Conservation (phyloP, 2,797 vertebrate genomes). For the Kryptopterus vitreolus region DNA sequence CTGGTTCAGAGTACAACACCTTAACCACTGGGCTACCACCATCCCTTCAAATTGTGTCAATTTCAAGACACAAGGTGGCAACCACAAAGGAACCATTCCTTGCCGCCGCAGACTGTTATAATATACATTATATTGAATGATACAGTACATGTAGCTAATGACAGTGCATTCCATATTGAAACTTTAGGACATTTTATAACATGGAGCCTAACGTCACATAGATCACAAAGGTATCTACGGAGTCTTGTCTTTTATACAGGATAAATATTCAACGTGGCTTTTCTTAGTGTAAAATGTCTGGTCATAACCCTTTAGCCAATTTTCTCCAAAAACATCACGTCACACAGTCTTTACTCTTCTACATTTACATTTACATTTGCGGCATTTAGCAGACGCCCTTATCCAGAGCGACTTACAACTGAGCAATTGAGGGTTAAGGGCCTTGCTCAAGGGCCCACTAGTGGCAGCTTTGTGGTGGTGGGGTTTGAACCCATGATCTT, state of each 20-base stretch:
- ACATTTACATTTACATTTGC: too few species aligned
- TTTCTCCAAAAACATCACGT: neutral
- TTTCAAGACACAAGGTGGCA: too few species aligned
- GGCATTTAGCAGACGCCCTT: too few species aligned
- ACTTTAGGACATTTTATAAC: neutral
- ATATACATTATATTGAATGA: neutral
- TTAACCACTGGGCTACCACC: too few species aligned
- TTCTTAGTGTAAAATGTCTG: neutral
- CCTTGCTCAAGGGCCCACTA: too few species aligned
- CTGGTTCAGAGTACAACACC: too few species aligned
- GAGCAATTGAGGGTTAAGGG: too few species aligned
- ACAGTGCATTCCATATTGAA: neutral
- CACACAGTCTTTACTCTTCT: neutral
- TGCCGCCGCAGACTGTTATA: neutral
- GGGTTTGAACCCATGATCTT: too few species aligned
- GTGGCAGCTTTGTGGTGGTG: too few species aligned
- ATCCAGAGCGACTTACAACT: too few species aligned
- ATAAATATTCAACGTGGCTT: neutral
- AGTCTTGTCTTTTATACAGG: neutral
- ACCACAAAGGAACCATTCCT: neutral
- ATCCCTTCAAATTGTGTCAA: too few species aligned
- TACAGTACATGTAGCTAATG: neutral
- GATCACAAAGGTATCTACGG: neutral
- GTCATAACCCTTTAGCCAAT: neutral
- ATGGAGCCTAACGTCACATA: neutral